Evolutionary conservation across 1,140 invertebrate genomes (phyloP), one percentile per base, ranked within the genome.

Genomic region (Mercenaria mercenaria): DNA sequence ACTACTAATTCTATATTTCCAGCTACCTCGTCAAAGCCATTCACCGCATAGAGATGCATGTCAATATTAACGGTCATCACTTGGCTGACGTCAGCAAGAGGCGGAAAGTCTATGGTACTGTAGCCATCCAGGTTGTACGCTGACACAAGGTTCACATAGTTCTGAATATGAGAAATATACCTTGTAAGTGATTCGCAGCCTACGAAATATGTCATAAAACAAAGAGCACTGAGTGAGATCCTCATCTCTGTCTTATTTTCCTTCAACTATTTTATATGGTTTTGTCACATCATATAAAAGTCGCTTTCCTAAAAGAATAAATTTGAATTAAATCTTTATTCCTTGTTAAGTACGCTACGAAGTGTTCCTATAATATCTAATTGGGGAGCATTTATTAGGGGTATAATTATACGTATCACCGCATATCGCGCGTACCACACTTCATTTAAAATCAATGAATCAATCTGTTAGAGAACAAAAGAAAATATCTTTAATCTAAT

Each of bases 11-110:
- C 82, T 32, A 91, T 85, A 43, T 89, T 89, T 10, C 91, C 91
- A 4, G 91, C 64, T 0, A 91, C 84, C 29, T 91, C 91, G n/a
- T 91, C 91, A 29, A 89, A 82, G 26, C 74, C 86, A 41, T 91
- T 91, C 8, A 89, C 67, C 2, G 88, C 79, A 20, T 41, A 76
- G 6, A 89, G 72, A 41, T 76, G 34, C 6, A 89, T 41, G n/a
- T 59, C 34, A 8, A 83, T 39, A n/a, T 72, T 76, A 18, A 89
- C 67, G 1, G n/a, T n/a, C 79, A 89, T 89, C 18, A 67, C 67
- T 43, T 61, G 29, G 18, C 69, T 83, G 26, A 37, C 67, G 39
- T 83, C 56, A 15, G 41, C 52, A 10, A 76, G 32, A 3, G 80
- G 79, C 26, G 72, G 64, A 47, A 83, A 83, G 20, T 82, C 52